Conservation (phyloP, 2,113 vertebrate species). For the Amphiprion percula region DNA sequence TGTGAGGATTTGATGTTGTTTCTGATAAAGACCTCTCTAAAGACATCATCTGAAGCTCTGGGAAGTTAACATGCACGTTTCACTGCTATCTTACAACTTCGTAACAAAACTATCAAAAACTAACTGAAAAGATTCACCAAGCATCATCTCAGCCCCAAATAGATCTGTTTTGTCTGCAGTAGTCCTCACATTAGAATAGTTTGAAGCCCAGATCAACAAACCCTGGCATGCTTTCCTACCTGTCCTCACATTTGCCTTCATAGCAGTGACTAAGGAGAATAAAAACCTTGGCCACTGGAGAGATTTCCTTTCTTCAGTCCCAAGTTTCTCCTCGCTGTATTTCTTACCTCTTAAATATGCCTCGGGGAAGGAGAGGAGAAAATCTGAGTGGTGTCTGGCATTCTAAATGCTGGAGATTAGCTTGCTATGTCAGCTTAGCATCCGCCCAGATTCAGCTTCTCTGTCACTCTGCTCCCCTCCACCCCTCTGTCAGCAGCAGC, state of each 20-base stretch:
- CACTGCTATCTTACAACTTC: not conserved
- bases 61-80: no score
- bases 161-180: not conserved
- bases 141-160: not conserved
- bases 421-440: constrained; percentile 71
- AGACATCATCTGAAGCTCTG: not conserved
- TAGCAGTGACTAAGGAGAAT: constrained; percentile 60
- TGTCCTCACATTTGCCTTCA: constrained; percentile 35
- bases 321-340: constrained; percentile 45
- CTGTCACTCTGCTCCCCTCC: constrained; percentile 54
- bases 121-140: not conserved
- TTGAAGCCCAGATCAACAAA: not conserved
- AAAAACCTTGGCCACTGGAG: constrained; percentile 38
- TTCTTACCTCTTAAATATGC: constrained; percentile 63
- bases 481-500: constrained; percentile 47
- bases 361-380: constrained; percentile 34
- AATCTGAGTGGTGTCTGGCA: constrained; percentile 46
- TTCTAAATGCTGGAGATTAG: constrained; percentile 71
- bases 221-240: constrained; percentile 9
- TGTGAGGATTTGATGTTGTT: no score
- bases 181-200: not conserved
- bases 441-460: constrained; percentile 53
- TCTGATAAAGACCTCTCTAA: no score
- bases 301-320: constrained; percentile 52
- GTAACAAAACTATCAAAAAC: not conserved